Conservation (phyloP, 2,797 vertebrate species). For the Syngnathus rostellatus region DNA sequence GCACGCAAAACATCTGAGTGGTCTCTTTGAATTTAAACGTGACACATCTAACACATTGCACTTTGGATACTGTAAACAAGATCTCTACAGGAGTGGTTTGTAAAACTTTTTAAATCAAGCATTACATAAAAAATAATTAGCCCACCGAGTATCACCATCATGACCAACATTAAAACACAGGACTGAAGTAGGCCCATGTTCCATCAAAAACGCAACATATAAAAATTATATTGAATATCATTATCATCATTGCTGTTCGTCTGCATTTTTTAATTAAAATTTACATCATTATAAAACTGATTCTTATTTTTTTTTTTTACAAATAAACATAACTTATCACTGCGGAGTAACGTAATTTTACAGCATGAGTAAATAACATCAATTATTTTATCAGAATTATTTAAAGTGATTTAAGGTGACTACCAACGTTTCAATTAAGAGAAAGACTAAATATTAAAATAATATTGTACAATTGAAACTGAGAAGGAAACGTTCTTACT, state of each 20-base stretch:
- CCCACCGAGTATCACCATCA: neutral
- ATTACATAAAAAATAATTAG: neutral
- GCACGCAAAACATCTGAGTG: neutral
- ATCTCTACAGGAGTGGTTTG: neutral
- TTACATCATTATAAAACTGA: neutral
- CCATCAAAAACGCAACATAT: too few species aligned
- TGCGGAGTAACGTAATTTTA: too few species aligned
- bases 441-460: neutral
- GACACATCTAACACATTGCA: neutral
- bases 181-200: too few species aligned
- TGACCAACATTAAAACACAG: neutral
- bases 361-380: too few species aligned
- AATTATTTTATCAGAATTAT: neutral
- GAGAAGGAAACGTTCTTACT: slow-evolving; percentile 36
- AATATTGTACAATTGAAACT: slow-evolving; percentile 33
- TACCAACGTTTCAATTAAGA: neutral
- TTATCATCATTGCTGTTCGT: neutral
- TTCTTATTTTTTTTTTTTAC: neutral
- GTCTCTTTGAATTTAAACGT: neutral
- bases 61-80: neutral
- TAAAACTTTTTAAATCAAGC: neutral
- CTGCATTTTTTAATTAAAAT: neutral
- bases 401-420: neutral
- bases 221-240: too few species aligned
- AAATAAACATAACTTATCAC: too few species aligned